Base-by-base conservation (phyloP, 2,113 vertebrate genomes). In the Antigone vipio region DNA sequence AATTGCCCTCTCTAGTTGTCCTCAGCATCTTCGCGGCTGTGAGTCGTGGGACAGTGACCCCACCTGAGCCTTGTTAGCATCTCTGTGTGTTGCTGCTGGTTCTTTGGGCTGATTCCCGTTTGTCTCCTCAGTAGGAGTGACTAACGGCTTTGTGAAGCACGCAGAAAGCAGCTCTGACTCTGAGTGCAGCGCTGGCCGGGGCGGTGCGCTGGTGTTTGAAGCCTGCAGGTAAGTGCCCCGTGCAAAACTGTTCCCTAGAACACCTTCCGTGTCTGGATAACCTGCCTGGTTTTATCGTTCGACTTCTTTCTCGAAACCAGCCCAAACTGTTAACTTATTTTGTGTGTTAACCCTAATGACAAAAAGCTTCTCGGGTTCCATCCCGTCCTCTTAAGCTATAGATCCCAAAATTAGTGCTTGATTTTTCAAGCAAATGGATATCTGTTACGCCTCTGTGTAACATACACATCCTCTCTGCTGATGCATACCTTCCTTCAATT, bases 81-180 rank as follows among this genome's bases (percentile, higher is more conserved):
- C 62, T 79, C 30, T 24, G 6, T 29, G 84, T 53, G 19, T 32
- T 42, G 44, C 56, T 76, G 80, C 58, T 74, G 22, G 50, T 66
- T 15, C 52, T 53, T 23, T 64, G 86, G 67, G 32, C 85, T 92
- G 67, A 80, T 68, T 84, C 42, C 56, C 10, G 1, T 56, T 92
- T 95, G 49, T 93, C 58, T 97, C 95, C 76, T 96, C 6, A 18
- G 89, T 98, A 99, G 99, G 98, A 42, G 98, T 99, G 84, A 99
- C 98, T 55, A 99, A 99, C 9, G 99, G 99, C 95, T 99, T 99
- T 92, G 94, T 88, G 23, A 99, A 98, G 83, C 98, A 98, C 45
- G 66, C 94, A 22, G 99, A 99, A 73, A 97, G 98, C 5, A 96
- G 98, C 78, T 99, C 98, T 15, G 99, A 99, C 94, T 98, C 99